A percentile compares a stretch with the other conserved stretches of the same genome.
Evolutionary conservation across 30 jellyfish, hydroid and myxozoan species (phyloP).

Genomic region (Aurelia aurita complex sp. Pacific): DNA sequence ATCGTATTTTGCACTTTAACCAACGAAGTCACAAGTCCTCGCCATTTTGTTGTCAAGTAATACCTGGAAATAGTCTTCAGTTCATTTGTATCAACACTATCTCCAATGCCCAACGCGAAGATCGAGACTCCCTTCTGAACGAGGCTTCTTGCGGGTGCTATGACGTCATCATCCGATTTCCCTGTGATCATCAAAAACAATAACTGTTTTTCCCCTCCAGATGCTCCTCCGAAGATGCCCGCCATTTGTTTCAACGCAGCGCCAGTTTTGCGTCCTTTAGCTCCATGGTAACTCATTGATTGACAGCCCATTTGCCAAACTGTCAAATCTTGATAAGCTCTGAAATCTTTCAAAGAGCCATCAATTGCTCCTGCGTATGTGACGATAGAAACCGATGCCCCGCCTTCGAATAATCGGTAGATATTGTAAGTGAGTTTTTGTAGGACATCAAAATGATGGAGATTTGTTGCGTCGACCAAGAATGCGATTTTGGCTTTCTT

Average conservation of each 20-base stretch:
- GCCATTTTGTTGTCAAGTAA: slow-evolving; percentile 93
- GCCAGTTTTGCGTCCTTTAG: slow-evolving; percentile 95
- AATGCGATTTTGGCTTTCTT: slow-evolving; percentile 83
- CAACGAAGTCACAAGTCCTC: slow-evolving; percentile 90
- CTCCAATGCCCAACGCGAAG: slow-evolving; percentile 97
- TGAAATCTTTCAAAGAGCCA: slow-evolving; percentile 66
- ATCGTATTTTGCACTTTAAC: slow-evolving; percentile 90
- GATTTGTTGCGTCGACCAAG: slow-evolving; percentile 90
- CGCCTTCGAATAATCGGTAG: slow-evolving; percentile 74
- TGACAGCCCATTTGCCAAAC: slow-evolving; percentile 95
- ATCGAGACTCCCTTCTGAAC: slow-evolving; percentile 93
- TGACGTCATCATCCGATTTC: slow-evolving; percentile 98
- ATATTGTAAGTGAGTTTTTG: slow-evolving; percentile 89
- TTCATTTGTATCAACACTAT: slow-evolving; percentile 75
- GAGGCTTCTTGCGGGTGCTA: slow-evolving; percentile 92
- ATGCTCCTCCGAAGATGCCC: slow-evolving; percentile 63
- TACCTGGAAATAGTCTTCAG: slow-evolving; percentile 93
- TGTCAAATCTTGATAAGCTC: slow-evolving; percentile 79
- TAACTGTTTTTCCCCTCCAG: slow-evolving; percentile 71
- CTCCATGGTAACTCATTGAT: slow-evolving; percentile 73
- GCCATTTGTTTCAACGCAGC: slow-evolving; percentile 81
- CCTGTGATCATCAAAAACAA: slow-evolving; percentile 91
- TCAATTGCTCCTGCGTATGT: slow-evolving; percentile 90
- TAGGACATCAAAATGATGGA: slow-evolving; percentile 92
- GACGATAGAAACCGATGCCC: slow-evolving; percentile 80